Conservation (phyloP, 2,797 vertebrate species). For the Fistularia tabacaria region DNA sequence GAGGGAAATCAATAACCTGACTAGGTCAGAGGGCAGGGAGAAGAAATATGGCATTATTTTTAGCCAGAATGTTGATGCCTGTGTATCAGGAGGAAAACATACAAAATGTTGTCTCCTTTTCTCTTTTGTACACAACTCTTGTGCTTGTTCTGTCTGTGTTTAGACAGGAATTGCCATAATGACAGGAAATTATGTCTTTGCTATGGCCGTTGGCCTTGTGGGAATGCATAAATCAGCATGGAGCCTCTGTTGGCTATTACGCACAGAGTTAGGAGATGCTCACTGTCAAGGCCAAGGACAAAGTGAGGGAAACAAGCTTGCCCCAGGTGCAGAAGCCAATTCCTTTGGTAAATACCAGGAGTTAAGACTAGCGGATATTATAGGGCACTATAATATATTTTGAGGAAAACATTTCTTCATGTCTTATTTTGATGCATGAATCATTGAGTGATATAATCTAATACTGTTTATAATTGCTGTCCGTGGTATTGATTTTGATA, state of each 20-base stretch:
- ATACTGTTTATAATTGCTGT: not conserved
- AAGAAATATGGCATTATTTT: slow-evolving; percentile 37
- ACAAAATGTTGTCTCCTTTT: slow-evolving; percentile 16
- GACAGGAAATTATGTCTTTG: slow-evolving; percentile 61
- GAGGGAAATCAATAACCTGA: slow-evolving; percentile 34
- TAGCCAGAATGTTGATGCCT: slow-evolving; percentile 10
- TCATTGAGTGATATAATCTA: slow-evolving; percentile 3
- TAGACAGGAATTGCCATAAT: slow-evolving; percentile 59
- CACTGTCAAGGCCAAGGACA: slow-evolving; percentile 37
- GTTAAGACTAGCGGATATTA: not conserved
- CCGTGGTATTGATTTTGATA: not conserved
- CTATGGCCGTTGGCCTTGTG: slow-evolving; percentile 52
- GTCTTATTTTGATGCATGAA: slow-evolving; percentile 1
- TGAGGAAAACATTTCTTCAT: not conserved
- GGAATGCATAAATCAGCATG: slow-evolving; percentile 61
- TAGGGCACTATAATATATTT: not conserved
- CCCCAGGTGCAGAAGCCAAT: slow-evolving; percentile 6
- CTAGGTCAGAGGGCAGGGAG: slow-evolving; percentile 32
- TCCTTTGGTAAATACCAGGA: not conserved
- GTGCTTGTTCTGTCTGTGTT: slow-evolving; percentile 35
- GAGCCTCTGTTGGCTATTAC: slow-evolving; percentile 40
- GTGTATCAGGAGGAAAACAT: slow-evolving; percentile 4
- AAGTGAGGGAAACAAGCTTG: slow-evolving; percentile 8
- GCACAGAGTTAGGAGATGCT: slow-evolving; percentile 35
- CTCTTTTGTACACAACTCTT: slow-evolving; percentile 29